Percentiles rank a stretch among this genome's conserved stretches.
phyloP scores from a whole-genome alignment of 2,888 invertebrate species.

The Hypselothyrea guttata region DNA sequence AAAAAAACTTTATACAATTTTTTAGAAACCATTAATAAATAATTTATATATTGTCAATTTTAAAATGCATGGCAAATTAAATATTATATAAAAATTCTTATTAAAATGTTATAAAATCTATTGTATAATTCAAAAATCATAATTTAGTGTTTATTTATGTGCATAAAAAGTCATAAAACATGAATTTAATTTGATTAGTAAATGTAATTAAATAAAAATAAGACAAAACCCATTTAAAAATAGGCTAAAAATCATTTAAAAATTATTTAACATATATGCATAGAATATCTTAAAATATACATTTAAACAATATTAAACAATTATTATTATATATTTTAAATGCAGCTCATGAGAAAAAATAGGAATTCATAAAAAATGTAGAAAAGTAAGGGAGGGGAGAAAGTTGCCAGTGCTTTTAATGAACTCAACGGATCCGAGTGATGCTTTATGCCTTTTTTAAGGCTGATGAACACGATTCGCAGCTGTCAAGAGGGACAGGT shows the following conservation, averaged over 20 bases:
- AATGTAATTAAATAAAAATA: too few relatives aligned
- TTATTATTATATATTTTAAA: too few relatives aligned
- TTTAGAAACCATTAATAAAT: background rate
- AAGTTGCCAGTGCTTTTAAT: constrained; percentile 50
- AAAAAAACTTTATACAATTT: too few relatives aligned
- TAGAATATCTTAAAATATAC: too few relatives aligned
- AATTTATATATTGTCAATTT: background rate
- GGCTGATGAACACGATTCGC: constrained; percentile 11
- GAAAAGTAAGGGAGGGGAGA: background rate
- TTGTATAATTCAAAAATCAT: too few relatives aligned
- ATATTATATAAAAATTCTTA: background rate
- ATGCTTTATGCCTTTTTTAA: constrained; percentile 27
- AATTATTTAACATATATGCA: too few relatives aligned
- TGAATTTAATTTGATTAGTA: too few relatives aligned
- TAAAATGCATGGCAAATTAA: background rate
- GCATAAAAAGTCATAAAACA: too few relatives aligned
- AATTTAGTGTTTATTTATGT: too few relatives aligned
- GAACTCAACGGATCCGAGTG: constrained; percentile 46
- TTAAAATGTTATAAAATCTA: constrained; percentile 1
- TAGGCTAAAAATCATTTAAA: too few relatives aligned
- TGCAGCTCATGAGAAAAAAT: constrained; percentile 12
- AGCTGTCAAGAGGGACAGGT: background rate
- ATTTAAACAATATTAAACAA: too few relatives aligned
- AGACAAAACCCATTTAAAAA: too few relatives aligned
- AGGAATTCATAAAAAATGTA: constrained; percentile 1